Evolutionary conservation across 2,888 invertebrate genomes (phyloP).

Genomic region (Drosophila ezoana): DNA sequence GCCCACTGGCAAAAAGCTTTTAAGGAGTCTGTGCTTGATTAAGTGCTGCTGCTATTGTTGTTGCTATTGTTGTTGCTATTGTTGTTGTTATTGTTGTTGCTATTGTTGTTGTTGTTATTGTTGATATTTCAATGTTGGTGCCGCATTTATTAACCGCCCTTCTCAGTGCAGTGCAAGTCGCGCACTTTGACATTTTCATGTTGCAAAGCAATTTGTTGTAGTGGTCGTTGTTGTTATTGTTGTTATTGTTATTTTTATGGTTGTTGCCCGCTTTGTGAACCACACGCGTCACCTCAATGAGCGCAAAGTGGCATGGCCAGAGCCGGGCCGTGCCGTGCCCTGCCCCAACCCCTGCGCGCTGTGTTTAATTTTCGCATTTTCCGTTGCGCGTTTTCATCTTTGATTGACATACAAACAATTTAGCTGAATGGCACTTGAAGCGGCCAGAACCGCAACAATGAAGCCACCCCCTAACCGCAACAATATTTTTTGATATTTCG

Average conservation of each 20-base stretch:
- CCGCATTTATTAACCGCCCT: constrained; percentile 66
- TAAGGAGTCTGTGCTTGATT: constrained; percentile 43
- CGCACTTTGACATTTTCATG: constrained; percentile 71
- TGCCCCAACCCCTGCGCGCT: constrained; percentile 23
- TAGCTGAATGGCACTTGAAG: constrained; percentile 76
- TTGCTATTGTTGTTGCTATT: constrained; percentile 39
- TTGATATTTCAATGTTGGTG: constrained; percentile 35
- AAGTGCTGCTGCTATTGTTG: constrained; percentile 35
- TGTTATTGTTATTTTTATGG: constrained; percentile 35
- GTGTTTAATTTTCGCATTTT: constrained; percentile 82
- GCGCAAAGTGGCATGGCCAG: constrained; percentile 66
- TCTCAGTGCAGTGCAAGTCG: constrained; percentile 29
- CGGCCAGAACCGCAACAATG: constrained; percentile 62
- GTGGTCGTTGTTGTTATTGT: constrained; percentile 38
- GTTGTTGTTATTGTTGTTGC: constrained; percentile 27
- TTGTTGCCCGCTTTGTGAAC: constrained; percentile 49
- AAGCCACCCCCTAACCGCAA: constrained; percentile 55
- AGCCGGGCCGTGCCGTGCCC: not conserved
- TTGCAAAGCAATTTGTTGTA: constrained; percentile 73
- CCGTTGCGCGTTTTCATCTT: constrained; percentile 76
- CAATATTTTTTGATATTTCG: constrained; percentile 72
- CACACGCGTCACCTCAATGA: constrained; percentile 75
- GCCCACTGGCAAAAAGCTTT: constrained; percentile 37
- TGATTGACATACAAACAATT: constrained; percentile 82
- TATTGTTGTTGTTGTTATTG: constrained; percentile 32